A percentile compares a stretch with the other conserved stretches of the same genome.
These are phyloP conservation scores for Gnathonemus longibarbis DNA, from an alignment of 2,113 vertebrate genomes.

Conservation along the genomic window DNA sequence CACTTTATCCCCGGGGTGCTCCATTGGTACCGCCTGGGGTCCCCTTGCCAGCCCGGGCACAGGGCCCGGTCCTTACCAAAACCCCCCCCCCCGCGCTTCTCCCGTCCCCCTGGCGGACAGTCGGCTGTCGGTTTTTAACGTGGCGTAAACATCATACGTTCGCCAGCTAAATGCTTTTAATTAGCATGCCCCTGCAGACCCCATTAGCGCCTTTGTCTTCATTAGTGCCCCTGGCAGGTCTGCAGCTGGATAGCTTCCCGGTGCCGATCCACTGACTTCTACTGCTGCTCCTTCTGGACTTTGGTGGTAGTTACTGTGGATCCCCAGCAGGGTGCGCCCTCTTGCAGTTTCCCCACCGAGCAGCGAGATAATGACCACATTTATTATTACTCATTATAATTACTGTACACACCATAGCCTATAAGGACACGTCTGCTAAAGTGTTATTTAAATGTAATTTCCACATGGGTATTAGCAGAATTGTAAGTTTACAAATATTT, in stretches of 20 bases:
- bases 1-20: neutral
- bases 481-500: neutral
- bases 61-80: neutral
- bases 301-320: neutral
- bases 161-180: conserved; percentile 43
- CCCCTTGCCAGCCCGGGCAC: neutral
- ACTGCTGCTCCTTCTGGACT: neutral
- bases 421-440: neutral
- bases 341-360: neutral
- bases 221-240: conserved; percentile 30
- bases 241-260: conserved; percentile 30
- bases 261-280: neutral
- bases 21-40: neutral
- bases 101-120: neutral
- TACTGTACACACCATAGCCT: neutral
- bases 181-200: conserved; percentile 39
- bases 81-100: neutral
- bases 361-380: neutral
- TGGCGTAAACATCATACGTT: conserved; percentile 30
- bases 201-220: conserved; percentile 42
- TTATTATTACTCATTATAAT: neutral
- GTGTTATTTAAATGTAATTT: neutral
- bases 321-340: conserved; percentile 12
- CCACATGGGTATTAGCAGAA: neutral
- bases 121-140: conserved; percentile 22